Conservation (phyloP, 2,888 invertebrate genomes). For the Cephus pulcher region DNA sequence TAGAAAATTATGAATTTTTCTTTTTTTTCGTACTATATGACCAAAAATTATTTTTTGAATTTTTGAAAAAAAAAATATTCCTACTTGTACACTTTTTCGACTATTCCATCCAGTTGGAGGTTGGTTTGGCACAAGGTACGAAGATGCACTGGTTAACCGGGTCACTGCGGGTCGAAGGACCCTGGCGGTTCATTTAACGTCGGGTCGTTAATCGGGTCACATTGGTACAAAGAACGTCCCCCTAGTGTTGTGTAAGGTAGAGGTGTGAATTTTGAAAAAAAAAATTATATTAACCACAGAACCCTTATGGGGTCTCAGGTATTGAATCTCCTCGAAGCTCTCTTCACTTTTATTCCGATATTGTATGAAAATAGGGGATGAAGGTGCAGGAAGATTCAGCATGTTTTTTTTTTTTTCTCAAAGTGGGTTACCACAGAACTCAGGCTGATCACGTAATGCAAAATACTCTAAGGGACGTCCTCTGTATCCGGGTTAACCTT, state of each 20-base stretch:
- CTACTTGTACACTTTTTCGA: not conserved
- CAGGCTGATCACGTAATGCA: not conserved
- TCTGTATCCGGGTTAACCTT: not conserved
- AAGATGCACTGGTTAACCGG: conserved; percentile 47
- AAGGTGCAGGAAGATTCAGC: not conserved
- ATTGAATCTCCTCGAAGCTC: not conserved
- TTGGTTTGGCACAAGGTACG: conserved; percentile 26
- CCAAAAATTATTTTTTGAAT: not conserved
- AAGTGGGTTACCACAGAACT: not conserved
- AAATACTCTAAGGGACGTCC: not conserved
- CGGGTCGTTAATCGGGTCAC: conserved; percentile 5
- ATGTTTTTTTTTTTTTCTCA: not conserved
- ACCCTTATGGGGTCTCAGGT: not conserved
- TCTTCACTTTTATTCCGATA: not conserved
- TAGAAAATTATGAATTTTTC: not conserved
- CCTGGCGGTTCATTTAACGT: not conserved
- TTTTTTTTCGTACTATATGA: not conserved
- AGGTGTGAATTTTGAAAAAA: not conserved
- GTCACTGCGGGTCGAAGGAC: conserved; percentile 43
- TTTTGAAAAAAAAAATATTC: not conserved
- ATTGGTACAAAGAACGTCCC: not conserved
- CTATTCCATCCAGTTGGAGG: not conserved
- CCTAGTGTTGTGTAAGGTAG: not conserved
- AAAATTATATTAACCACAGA: not conserved
- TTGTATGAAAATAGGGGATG: not conserved